phyloP scores from a whole-genome alignment of 2,797 vertebrate genomes.

The Bradypodion pumilum region DNA sequence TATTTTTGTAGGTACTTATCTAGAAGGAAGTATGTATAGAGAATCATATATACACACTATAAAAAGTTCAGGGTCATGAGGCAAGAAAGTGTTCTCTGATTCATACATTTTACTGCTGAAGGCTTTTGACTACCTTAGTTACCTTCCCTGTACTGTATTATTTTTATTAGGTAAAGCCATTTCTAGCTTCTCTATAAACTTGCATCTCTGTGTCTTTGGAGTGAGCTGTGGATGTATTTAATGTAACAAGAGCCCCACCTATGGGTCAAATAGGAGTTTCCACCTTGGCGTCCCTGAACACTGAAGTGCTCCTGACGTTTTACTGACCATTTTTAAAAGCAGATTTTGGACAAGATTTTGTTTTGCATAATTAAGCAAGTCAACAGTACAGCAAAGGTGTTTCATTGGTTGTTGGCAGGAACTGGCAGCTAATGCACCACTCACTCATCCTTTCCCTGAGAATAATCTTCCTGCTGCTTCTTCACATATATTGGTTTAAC shows the following conservation, averaged over 20 bases:
- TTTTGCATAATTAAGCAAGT: constrained; percentile 50
- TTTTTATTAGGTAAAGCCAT: constrained; percentile 52
- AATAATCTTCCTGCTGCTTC: not conserved
- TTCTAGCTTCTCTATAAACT: constrained; percentile 52
- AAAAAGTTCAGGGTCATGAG: not conserved
- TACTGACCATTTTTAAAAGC: constrained; percentile 1
- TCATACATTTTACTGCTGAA: constrained; percentile 62
- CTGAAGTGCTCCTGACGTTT: constrained; percentile 17
- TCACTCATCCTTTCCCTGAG: not conserved
- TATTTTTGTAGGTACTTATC: not conserved
- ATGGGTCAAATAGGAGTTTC: constrained; percentile 53
- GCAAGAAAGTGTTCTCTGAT: constrained; percentile 24
- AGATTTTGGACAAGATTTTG: constrained; percentile 40
- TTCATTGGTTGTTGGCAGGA: constrained; percentile 27
- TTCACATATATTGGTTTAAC: not conserved
- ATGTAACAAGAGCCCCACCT: constrained; percentile 72
- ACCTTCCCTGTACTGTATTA: constrained; percentile 60
- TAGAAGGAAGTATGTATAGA: not conserved
- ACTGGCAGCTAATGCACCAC: constrained; percentile 11
- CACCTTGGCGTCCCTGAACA: constrained; percentile 24
- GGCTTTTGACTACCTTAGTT: constrained; percentile 59
- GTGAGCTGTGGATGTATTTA: constrained; percentile 14
- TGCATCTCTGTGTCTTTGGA: constrained; percentile 24
- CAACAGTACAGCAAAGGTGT: constrained; percentile 16
- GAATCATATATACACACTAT: not conserved